A percentile compares a stretch with the other conserved stretches of the same genome.
phyloP scores from a whole-genome alignment of 2,797 vertebrate species.

The Leptoclinus maculatus region DNA sequence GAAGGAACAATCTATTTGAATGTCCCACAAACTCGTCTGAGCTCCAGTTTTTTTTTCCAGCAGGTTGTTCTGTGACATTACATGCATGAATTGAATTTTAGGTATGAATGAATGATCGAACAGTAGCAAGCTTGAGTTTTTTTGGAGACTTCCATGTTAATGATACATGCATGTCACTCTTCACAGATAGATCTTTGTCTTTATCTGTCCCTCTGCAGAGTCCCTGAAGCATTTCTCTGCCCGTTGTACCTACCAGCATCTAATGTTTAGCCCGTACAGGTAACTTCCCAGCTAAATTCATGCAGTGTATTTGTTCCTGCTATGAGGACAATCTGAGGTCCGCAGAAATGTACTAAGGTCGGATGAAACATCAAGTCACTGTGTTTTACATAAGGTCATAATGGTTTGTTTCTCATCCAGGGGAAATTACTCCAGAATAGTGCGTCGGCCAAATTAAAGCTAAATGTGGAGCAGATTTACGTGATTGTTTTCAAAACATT shows the following conservation, averaged over 20 bases:
- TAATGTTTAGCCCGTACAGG: background rate
- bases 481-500: background rate
- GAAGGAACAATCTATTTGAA: slow-evolving; percentile 23
- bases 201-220: too few relatives aligned
- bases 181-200: too few relatives aligned
- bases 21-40: background rate
- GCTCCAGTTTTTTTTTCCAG: background rate
- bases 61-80: background rate
- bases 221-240: background rate
- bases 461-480: slow-evolving; percentile 2
- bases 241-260: background rate
- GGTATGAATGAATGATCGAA: background rate
- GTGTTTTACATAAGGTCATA: background rate
- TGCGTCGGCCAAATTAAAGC: slow-evolving; percentile 19
- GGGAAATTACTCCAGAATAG: background rate
- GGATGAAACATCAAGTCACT: background rate
- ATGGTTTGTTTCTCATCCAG: background rate
- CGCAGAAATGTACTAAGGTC: background rate
- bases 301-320: background rate
- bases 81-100: background rate
- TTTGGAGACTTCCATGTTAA: background rate
- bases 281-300: background rate
- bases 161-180: background rate
- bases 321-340: too few relatives aligned
- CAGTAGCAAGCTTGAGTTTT: background rate